phyloP scores from a whole-genome alignment of 2,888 invertebrate species.

The Endotricha flammealis region DNA sequence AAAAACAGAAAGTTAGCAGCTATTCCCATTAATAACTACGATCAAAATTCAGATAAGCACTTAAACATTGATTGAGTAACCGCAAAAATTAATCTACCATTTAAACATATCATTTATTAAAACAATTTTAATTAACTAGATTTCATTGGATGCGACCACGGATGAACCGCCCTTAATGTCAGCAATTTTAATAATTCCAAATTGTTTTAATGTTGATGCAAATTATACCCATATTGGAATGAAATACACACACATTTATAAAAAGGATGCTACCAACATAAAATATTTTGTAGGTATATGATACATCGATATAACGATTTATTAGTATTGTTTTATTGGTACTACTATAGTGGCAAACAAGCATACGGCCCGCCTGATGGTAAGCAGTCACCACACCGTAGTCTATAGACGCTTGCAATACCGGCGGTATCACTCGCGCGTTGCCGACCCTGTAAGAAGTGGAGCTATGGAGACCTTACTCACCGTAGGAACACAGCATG shows the following conservation, averaged over 20 bases:
- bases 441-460: no score
- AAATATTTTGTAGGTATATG: no score
- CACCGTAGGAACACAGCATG: no score
- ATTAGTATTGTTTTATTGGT: no score
- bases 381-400: no score
- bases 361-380: no score
- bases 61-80: slow-evolving; percentile 55
- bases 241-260: no score
- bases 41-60: slow-evolving; percentile 33
- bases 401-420: no score
- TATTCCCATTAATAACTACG: slow-evolving; percentile 33
- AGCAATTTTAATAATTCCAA: slow-evolving; percentile 49
- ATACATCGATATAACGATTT: no score
- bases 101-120: slow-evolving; percentile 53
- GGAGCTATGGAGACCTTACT: no score
- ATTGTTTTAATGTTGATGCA: slow-evolving; percentile 26
- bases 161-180: slow-evolving; percentile 40
- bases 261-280: slow-evolving; percentile 45
- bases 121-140: slow-evolving; percentile 63
- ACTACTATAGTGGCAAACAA: no score
- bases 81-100: slow-evolving; percentile 57
- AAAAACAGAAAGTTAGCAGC: slow-evolving; percentile 14
- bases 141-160: slow-evolving; percentile 36
- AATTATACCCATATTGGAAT: slow-evolving; percentile 37
- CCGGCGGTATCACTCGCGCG: no score